Evolutionary conservation across 2,113 vertebrate genomes (phyloP).

Genomic region (Dendrocopos noguchii): DNA sequence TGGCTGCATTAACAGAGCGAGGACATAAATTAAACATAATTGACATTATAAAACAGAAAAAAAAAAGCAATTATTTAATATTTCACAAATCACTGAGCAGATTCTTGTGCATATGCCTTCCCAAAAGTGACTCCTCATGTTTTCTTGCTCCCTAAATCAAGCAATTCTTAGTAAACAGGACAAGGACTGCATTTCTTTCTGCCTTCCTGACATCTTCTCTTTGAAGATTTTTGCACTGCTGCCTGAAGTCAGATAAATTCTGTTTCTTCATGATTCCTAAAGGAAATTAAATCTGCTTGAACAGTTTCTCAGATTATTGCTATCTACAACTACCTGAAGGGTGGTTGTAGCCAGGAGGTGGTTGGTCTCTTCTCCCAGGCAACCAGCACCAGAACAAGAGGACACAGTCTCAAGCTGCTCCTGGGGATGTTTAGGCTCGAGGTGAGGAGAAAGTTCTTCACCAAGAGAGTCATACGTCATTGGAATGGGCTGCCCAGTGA

Average conservation of each 20-base stretch:
- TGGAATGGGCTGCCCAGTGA: too few species aligned
- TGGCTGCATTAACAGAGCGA: background rate
- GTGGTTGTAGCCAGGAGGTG: too few species aligned
- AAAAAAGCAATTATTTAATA: background rate
- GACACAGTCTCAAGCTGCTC: too few species aligned
- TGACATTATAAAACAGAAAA: background rate
- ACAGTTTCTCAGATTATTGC: background rate
- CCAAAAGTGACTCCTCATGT: background rate
- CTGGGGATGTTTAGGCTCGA: too few species aligned
- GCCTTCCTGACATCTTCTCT: background rate
- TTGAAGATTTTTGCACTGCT: background rate
- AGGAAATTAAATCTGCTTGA: constrained; percentile 1
- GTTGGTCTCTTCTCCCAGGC: too few species aligned
- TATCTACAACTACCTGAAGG: too few species aligned
- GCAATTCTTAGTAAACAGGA: background rate
- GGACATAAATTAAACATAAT: background rate
- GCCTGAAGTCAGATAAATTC: background rate
- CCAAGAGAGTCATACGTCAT: too few species aligned
- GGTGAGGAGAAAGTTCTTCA: too few species aligned
- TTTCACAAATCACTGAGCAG: background rate
- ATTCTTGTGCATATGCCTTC: background rate
- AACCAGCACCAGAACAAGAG: too few species aligned
- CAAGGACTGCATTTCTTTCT: background rate
- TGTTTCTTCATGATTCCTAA: background rate
- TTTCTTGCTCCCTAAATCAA: background rate